These are phyloP conservation scores for Morpho deidamia DNA, from an alignment of 2,888 invertebrate species.

Conservation along the genomic window DNA sequence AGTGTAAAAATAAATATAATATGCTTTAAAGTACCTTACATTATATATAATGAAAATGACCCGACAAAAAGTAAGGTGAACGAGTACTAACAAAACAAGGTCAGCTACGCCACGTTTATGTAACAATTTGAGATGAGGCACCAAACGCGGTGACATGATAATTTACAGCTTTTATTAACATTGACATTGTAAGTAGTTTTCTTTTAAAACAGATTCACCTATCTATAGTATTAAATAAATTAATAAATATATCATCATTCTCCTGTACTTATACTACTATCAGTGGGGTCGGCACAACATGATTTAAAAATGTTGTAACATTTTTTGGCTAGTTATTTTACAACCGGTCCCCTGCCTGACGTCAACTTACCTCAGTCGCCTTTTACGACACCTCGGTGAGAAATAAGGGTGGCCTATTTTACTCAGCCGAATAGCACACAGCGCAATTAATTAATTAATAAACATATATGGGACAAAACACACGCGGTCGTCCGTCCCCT, in stretches of 20 bases:
- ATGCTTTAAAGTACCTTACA: neutral
- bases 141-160: conserved; percentile 25
- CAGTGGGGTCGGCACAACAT: no score
- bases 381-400: no score
- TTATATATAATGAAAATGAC: conserved; percentile 27
- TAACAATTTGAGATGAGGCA: conserved; percentile 41
- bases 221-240: neutral
- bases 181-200: conserved; percentile 35
- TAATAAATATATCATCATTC: no score
- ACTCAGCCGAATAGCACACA: no score
- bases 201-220: neutral
- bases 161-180: conserved; percentile 33
- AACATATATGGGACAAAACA: no score
- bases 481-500: neutral
- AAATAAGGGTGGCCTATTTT: no score
- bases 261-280: no score
- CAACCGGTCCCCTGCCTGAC: no score
- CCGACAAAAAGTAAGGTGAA: conserved; percentile 34
- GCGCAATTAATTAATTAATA: no score
- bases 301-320: no score
- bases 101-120: conserved; percentile 40
- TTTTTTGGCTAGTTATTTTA: no score
- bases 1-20: neutral
- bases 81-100: conserved; percentile 40
- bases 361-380: no score